Evolutionary conservation across 2,113 vertebrate species (phyloP), one percentile per base, ranked within the genome.

Genomic region (Macquaria australasica): DNA sequence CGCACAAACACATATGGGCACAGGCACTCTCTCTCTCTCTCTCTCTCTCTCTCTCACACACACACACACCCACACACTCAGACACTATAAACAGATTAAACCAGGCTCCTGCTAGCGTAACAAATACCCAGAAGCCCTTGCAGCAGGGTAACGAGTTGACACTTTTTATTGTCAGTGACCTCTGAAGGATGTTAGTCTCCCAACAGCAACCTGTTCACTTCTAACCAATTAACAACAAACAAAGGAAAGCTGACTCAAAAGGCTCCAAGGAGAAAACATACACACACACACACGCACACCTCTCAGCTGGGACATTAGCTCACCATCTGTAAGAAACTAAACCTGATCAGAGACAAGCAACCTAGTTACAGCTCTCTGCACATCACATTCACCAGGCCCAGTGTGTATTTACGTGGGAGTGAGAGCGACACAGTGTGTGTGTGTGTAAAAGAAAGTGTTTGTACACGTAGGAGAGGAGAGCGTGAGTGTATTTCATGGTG

Each of bases 151-250:
- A 82, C 48, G 28, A 77, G 68, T 79, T 39, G 76, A 84, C 83
- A 88, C 83, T 81, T 88, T 77, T 66, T 73, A 87, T 87, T 75
- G 83, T 87, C 45, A 18, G 82, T 91, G 91, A 93, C 89, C 88
- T 88, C 84, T 84, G 76, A 91, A 89, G 84, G 90, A 87, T 83
- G 69, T 73, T 77, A 31, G 59, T 74, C 68, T 86, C 83, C 62
- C 77, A 51, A 56, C 70, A 74, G 78, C 68, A 73, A 58, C 75
- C 43, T 63, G 72, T 69, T 88, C 80, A 84, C 77, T 78, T 83
- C 82, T 8, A 83, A 90, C 62, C 51, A 94, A 94, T 93, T 89
- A 90, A 88, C 79, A 85, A 73, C 58, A 83, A 90, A 90, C 87
- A 92, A 92, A 87, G 75, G 83, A 87, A 70, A 39, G 37, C 74